Conservation (phyloP, 2,888 invertebrate genomes). For the Luperina testacea region DNA sequence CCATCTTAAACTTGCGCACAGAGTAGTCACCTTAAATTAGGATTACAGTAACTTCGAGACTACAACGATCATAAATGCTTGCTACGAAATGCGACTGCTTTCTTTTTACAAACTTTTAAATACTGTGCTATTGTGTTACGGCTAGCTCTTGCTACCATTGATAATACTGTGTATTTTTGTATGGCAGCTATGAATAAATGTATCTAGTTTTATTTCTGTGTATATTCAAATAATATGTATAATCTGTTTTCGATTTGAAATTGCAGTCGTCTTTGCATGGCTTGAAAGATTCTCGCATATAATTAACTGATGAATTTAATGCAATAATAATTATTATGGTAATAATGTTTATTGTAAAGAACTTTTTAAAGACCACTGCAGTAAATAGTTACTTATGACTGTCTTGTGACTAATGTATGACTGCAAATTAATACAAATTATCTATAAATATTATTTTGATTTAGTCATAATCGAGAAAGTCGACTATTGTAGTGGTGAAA, state of each 20-base stretch:
- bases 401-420: conserved; percentile 33
- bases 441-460: conserved; percentile 44
- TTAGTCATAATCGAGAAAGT: conserved; percentile 38
- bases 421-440: conserved; percentile 43
- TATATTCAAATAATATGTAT: conserved; percentile 48
- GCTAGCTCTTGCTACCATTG: conserved; percentile 62
- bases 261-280: conserved; percentile 46
- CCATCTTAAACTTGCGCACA: conserved; percentile 59
- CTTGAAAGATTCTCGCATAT: not conserved
- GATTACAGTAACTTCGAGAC: conserved; percentile 63
- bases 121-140: conserved; percentile 57
- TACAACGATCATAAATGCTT: conserved; percentile 79
- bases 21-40: conserved; percentile 53
- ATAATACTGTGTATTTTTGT: conserved; percentile 64
- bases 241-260: conserved; percentile 39
- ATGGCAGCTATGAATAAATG: conserved; percentile 61
- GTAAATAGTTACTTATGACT: conserved; percentile 28
- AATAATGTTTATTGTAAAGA: not conserved
- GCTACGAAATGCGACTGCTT: conserved; percentile 77
- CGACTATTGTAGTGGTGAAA: conserved; percentile 52
- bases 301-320: conserved; percentile 6
- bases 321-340: not conserved
- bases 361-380: conserved; percentile 50
- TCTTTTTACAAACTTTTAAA: conserved; percentile 72
- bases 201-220: conserved; percentile 65